phyloP scores from a whole-genome alignment of 1,140 invertebrate species.

The Drosophila sulfurigaster region DNA sequence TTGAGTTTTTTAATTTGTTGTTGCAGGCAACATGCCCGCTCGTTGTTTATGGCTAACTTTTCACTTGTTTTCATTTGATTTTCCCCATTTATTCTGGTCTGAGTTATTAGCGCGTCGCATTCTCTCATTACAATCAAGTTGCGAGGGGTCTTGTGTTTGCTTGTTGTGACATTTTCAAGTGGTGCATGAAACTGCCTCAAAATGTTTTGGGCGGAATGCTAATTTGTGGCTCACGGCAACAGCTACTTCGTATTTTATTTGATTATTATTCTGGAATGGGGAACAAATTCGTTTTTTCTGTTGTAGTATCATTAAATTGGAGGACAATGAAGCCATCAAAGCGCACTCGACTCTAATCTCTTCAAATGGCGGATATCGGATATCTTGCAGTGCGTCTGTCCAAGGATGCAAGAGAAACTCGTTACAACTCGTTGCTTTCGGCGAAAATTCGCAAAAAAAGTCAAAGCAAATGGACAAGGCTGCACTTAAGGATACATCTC shows the following conservation, averaged over 20 bases:
- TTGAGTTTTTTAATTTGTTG: conserved; percentile 58
- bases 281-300: not conserved
- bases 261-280: conserved; percentile 39
- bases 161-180: conserved; percentile 75
- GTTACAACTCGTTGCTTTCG: conserved; percentile 36
- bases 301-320: conserved; percentile 31
- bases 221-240: conserved; percentile 27
- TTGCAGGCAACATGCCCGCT: conserved; percentile 51
- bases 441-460: conserved; percentile 17
- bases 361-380: conserved; percentile 47
- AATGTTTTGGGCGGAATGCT: not conserved
- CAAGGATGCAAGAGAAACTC: conserved; percentile 22
- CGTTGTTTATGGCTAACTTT: conserved; percentile 64
- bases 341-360: conserved; percentile 69
- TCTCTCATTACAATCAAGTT: conserved; percentile 52
- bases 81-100: conserved; percentile 80
- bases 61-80: conserved; percentile 83
- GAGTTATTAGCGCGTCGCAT: conserved; percentile 71
- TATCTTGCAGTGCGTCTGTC: conserved; percentile 6
- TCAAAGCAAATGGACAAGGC: conserved; percentile 46
- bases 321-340: conserved; percentile 50
- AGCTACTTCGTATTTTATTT: conserved; percentile 49
- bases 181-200: conserved; percentile 42
- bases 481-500: conserved; percentile 71
- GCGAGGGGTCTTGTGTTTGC: conserved; percentile 49